Conservation (phyloP, 2,888 invertebrate genomes). For the Cynaeus angustus region DNA sequence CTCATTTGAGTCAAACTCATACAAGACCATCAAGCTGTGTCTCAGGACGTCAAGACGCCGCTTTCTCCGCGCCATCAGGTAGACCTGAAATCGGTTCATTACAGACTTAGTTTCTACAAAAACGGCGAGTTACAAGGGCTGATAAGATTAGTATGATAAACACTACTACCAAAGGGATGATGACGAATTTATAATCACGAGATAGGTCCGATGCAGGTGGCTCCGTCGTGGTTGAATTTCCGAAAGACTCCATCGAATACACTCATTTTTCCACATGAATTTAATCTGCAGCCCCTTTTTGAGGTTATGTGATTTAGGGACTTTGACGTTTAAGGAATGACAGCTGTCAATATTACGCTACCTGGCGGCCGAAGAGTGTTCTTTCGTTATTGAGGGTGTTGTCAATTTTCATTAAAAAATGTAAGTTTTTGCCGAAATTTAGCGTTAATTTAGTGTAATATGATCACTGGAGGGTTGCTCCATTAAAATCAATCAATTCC, state of each 20-base stretch:
- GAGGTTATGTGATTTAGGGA: conserved; percentile 37
- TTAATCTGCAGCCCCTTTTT: conserved; percentile 9
- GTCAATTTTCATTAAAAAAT: conserved; percentile 68
- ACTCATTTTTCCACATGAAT: conserved; percentile 24
- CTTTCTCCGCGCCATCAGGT: conserved; percentile 73
- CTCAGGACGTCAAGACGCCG: conserved; percentile 75
- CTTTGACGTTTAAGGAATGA: conserved; percentile 11
- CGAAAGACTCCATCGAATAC: conserved; percentile 35
- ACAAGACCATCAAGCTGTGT: conserved; percentile 79
- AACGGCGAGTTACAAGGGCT: conserved; percentile 62
- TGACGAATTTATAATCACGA: conserved; percentile 64
- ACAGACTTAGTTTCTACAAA: background rate
- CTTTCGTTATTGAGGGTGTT: conserved; percentile 66
- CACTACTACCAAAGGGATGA: conserved; percentile 69
- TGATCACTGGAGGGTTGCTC: background rate
- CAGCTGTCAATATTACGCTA: conserved; percentile 40
- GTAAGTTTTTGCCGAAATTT: conserved; percentile 65
- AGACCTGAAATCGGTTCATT: conserved; percentile 67
- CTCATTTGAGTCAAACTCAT: conserved; percentile 81
- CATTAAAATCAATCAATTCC: background rate
- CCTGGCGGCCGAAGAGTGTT: conserved; percentile 44
- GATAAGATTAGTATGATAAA: conserved; percentile 67
- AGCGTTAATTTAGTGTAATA: conserved; percentile 23
- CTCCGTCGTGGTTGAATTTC: conserved; percentile 37
- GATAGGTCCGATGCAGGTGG: conserved; percentile 53